These are phyloP conservation scores for Catostomus latipinnis DNA, from an alignment of 2,797 vertebrate genomes.

Conservation along the genomic window DNA sequence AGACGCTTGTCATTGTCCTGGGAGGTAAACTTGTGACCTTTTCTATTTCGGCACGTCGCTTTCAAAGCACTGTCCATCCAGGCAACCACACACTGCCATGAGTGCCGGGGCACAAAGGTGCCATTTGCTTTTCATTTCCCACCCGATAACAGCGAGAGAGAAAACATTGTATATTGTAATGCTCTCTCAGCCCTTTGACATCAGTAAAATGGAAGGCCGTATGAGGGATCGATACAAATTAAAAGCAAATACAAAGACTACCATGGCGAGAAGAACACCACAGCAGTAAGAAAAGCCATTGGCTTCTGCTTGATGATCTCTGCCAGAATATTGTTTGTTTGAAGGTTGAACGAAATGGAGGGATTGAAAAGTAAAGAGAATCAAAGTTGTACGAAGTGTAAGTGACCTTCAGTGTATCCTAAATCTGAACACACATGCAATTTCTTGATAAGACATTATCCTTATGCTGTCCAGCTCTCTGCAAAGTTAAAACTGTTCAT, in stretches of 20 bases:
- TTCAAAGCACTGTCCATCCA: conserved; percentile 79
- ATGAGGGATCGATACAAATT: conserved; percentile 87
- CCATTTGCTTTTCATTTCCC: conserved; percentile 78
- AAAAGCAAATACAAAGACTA: conserved; percentile 87
- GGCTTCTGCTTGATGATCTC: conserved; percentile 66
- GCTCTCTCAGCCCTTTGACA: conserved; percentile 81
- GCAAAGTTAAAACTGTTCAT: not conserved
- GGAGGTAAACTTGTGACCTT: conserved; percentile 83
- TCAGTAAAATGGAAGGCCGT: conserved; percentile 79
- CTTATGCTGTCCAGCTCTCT: conserved; percentile 1
- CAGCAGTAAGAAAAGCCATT: conserved; percentile 74
- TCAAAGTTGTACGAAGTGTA: conserved; percentile 30
- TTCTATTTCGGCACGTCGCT: conserved; percentile 78
- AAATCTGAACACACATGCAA: conserved; percentile 13
- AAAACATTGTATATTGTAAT: conserved; percentile 79
- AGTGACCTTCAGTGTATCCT: conserved; percentile 25
- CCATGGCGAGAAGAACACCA: conserved; percentile 63
- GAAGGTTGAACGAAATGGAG: conserved; percentile 46
- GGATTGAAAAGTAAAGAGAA: conserved; percentile 63
- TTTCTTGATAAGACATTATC: not conserved
- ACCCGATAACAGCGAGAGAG: conserved; percentile 70
- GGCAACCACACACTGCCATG: conserved; percentile 69
- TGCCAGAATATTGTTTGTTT: conserved; percentile 69
- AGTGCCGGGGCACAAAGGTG: conserved; percentile 74
- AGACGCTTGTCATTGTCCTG: conserved; percentile 80